Evolutionary conservation across 2,888 invertebrate species (phyloP).

Genomic region (Ochropacha duplaris): DNA sequence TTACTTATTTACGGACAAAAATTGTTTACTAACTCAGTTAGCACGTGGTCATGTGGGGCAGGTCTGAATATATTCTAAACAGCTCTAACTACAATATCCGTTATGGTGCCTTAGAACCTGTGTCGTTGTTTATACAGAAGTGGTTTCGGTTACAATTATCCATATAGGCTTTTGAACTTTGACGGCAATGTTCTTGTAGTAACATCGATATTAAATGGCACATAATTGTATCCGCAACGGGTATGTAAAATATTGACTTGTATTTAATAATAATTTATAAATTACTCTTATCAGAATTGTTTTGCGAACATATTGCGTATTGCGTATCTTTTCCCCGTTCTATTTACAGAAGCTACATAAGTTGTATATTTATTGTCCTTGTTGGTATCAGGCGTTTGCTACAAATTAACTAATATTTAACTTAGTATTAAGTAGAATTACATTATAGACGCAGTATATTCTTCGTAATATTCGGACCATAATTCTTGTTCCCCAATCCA

Average conservation of each 20-base stretch:
- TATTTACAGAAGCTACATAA: not conserved
- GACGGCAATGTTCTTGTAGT: not conserved
- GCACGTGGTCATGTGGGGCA: constrained; percentile 22
- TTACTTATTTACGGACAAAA: constrained; percentile 25
- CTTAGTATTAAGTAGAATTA: not conserved
- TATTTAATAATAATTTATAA: not conserved
- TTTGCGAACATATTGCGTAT: not conserved
- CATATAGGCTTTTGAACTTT: not conserved
- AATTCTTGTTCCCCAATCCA: too few relatives aligned
- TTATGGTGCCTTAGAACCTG: constrained; percentile 19
- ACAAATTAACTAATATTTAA: not conserved
- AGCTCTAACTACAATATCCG: constrained; percentile 31
- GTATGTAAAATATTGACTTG: not conserved
- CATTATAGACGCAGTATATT: not conserved
- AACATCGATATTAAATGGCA: not conserved
- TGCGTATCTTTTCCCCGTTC: not conserved
- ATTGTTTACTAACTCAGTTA: constrained; percentile 24
- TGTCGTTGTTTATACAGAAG: constrained; percentile 13
- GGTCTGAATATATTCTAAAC: constrained; percentile 24
- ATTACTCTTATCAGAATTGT: not conserved
- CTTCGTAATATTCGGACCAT: not conserved
- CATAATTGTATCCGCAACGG: not conserved
- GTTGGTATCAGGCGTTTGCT: not conserved
- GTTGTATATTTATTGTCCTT: not conserved
- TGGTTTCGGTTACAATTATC: constrained; percentile 1